Base-by-base conservation (phyloP, 2,113 vertebrate species). In the Trematomus loennbergii region DNA sequence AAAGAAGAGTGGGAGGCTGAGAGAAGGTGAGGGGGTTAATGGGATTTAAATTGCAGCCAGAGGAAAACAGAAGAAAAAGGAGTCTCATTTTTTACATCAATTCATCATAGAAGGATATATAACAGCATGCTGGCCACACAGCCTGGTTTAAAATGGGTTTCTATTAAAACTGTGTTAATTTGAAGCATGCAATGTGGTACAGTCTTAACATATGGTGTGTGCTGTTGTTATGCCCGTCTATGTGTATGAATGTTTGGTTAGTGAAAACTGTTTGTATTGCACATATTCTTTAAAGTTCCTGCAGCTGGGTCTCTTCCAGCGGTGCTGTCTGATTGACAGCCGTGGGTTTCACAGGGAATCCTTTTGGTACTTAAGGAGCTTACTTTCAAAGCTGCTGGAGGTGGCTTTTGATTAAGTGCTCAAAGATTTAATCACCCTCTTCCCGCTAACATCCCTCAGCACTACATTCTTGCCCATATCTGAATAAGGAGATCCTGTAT, bases 341-440 rank as follows among this genome's bases (percentile, higher is more conserved):
- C 49, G 90, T 78, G 88, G 64, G 61, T 89, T 92, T 88, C 78
- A 86, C 72, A 6, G 68, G 77, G 78, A 88, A 89, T 91, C 82
- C 83, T 80, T 57, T 40, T 68, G 82, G 82, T 75, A 91, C 91
- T 85, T 78, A 43, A 79, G 64, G 82, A 82, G 87, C 83, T 93
- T 90, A 83, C 86, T 91, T 81, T 91, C 80, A 85, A 93, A 92
- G 88, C 79, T 82, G 84, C 46, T 87, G 72, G 80, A 90, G 80
- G 68, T 87, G 85, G 83, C 79, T 88, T 94, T 87, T 81, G 75
- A 89, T 92, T 89, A 61, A 84, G 78, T 49, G n/a, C 66, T 91
- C 75, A 48, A 40, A 36, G 80, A 84, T 86, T 86, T 89, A 89
- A 91, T 91, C 82, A 48, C 76, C 65, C 46, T 82, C 79, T 83